Conservation (phyloP, 1,140 invertebrate genomes). For the Tribolium castaneum region DNA sequence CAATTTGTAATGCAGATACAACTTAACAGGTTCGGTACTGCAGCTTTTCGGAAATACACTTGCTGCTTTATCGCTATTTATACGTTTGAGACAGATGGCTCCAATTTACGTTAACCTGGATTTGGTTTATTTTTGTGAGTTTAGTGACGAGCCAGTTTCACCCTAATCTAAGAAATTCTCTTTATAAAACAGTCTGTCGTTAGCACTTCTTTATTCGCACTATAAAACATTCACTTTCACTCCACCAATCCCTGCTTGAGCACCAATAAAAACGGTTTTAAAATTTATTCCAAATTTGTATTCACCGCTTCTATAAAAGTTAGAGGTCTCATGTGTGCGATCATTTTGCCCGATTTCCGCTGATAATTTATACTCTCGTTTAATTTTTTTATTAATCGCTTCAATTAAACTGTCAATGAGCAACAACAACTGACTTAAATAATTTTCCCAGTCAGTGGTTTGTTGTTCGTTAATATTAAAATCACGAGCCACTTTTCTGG, state of each 20-base stretch:
- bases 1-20: neutral
- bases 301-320: conserved; percentile 6
- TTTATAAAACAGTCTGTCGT: neutral
- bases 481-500: conserved; percentile 3
- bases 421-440: neutral
- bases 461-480: neutral
- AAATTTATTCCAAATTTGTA: conserved; percentile 23
- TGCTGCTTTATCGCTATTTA: conserved; percentile 12
- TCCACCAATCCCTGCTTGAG: neutral
- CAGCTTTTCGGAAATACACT: conserved; percentile 1
- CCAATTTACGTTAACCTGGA: conserved; percentile 31
- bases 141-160: conserved; percentile 11
- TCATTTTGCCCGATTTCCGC: neutral
- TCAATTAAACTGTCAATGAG: conserved; percentile 23
- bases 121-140: conserved; percentile 34
- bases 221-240: neutral
- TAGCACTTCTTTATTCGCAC: neutral
- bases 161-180: conserved; percentile 19
- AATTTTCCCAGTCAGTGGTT: neutral
- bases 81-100: conserved; percentile 20
- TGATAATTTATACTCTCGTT: conserved; percentile 18
- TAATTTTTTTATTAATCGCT: conserved; percentile 23
- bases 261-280: neutral
- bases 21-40: neutral
- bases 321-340: conserved; percentile 3